A percentile compares a stretch with the other conserved stretches of the same genome.
phyloP scores from a whole-genome alignment of 2,888 invertebrate genomes.

The Gandaritis pyraliata region DNA sequence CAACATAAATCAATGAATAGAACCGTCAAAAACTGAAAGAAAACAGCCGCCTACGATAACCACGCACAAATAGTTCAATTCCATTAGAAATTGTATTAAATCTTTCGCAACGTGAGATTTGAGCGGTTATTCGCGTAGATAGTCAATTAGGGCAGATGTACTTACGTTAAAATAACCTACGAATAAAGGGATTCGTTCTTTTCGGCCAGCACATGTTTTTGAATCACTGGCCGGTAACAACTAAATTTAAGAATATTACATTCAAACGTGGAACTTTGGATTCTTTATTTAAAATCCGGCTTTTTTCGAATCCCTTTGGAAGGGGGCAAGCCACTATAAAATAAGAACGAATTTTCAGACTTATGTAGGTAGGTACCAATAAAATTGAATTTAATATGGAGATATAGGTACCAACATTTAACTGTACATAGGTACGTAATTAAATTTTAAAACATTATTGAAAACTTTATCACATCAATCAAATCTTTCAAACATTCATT shows the following conservation, averaged over 20 bases:
- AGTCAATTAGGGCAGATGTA: slow-evolving; percentile 43
- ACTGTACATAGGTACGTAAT: no score
- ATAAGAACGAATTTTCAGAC: no score
- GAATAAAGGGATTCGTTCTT: slow-evolving; percentile 40
- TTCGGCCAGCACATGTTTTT: slow-evolving; percentile 24
- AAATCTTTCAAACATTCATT: neutral
- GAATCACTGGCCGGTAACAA: slow-evolving; percentile 9
- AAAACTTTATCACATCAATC: neutral
- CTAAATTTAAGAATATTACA: neutral
- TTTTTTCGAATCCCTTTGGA: no score
- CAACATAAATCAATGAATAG: neutral
- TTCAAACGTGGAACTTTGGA: neutral
- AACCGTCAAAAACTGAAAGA: slow-evolving; percentile 51
- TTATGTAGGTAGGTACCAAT: no score
- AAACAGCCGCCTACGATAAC: slow-evolving; percentile 53
- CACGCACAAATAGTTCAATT: slow-evolving; percentile 44
- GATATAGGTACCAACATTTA: no score
- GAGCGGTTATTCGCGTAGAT: slow-evolving; percentile 44
- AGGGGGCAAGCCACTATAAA: no score
- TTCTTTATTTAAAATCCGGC: no score
- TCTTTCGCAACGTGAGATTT: slow-evolving; percentile 53
- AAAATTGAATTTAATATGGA: no score
- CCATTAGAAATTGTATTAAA: slow-evolving; percentile 49
- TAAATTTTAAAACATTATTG: no score
- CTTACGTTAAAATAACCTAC: slow-evolving; percentile 33